Evolutionary conservation across 2,888 invertebrate genomes (phyloP).

Genomic region (Phalera bucephala): DNA sequence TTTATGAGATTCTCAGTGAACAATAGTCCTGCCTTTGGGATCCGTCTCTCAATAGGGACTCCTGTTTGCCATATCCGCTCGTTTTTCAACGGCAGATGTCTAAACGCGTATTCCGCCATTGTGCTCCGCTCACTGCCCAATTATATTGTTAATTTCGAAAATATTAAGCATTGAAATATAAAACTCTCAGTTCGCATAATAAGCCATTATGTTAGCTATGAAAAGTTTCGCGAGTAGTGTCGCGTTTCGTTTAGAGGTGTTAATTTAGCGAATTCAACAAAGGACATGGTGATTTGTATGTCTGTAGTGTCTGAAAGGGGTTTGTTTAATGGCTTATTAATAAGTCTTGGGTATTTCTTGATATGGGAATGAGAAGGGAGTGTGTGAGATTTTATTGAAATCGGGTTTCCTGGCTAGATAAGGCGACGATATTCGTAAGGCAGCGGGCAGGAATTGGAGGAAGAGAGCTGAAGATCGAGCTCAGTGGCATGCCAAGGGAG

Average conservation of each 20-base stretch:
- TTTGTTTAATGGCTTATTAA: slow-evolving; percentile 27
- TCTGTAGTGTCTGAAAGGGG: slow-evolving; percentile 18
- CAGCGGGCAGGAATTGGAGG: too few relatives aligned
- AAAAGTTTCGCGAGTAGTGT: slow-evolving; percentile 29
- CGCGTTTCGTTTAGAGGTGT: slow-evolving; percentile 47
- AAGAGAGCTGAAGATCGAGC: too few relatives aligned
- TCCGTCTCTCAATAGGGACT: slow-evolving; percentile 66
- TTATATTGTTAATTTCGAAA: slow-evolving; percentile 82
- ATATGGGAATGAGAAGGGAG: too few relatives aligned
- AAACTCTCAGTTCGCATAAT: slow-evolving; percentile 71
- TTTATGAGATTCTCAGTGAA: slow-evolving; percentile 2
- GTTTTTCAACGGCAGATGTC: slow-evolving; percentile 79
- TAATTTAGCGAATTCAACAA: slow-evolving; percentile 27
- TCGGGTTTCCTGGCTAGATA: too few relatives aligned
- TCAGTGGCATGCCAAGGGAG: too few relatives aligned
- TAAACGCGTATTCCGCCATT: slow-evolving; percentile 52
- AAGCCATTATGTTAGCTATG: slow-evolving; percentile 64
- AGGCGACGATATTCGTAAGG: too few relatives aligned
- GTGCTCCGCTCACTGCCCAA: slow-evolving; percentile 75
- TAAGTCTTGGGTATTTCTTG: slow-evolving; percentile 5
- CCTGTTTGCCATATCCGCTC: slow-evolving; percentile 79
- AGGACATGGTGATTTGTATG: slow-evolving; percentile 19
- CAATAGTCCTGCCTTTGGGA: slow-evolving; percentile 60
- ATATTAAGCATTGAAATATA: slow-evolving; percentile 77
- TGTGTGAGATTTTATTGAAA: too few relatives aligned